phyloP scores from a whole-genome alignment of 2,888 invertebrate genomes.

The Eudemis profundana region DNA sequence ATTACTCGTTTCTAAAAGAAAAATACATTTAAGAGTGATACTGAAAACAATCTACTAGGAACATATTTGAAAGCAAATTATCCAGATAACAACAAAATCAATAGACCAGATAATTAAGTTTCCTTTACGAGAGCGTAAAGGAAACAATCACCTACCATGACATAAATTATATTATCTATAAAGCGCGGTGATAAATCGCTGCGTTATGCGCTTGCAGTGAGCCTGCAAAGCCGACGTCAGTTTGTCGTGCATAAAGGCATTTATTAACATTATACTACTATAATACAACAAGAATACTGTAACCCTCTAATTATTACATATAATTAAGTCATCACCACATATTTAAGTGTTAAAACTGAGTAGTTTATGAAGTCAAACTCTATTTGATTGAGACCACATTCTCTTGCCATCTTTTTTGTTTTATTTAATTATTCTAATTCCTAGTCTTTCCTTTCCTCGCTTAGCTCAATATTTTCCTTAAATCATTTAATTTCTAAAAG shows the following conservation, averaged over 20 bases:
- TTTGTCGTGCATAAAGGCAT: conserved; percentile 32
- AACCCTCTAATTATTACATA: neutral
- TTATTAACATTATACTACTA: conserved; percentile 54
- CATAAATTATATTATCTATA: conserved; percentile 23
- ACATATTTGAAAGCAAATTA: neutral
- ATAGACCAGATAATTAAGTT: neutral
- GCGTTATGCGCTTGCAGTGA: conserved; percentile 27
- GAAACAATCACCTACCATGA: conserved; percentile 19
- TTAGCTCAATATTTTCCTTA: no score
- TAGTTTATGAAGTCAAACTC: neutral
- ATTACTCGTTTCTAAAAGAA: no score
- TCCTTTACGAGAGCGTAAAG: conserved; percentile 13
- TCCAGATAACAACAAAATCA: neutral
- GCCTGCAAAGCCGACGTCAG: conserved; percentile 8
- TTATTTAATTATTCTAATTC: no score
- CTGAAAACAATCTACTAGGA: neutral
- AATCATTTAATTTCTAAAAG: no score
- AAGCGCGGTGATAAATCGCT: conserved; percentile 20
- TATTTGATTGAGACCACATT: no score
- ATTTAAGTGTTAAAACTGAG: no score
- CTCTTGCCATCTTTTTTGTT: no score
- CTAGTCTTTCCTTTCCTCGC: no score
- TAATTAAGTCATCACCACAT: neutral
- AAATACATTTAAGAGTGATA: neutral
- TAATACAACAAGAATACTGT: conserved; percentile 55